Percentiles rank a stretch among this genome's conserved stretches.
phyloP scores from a whole-genome alignment of 2,113 vertebrate species.

The Erpornis zantholeuca region DNA sequence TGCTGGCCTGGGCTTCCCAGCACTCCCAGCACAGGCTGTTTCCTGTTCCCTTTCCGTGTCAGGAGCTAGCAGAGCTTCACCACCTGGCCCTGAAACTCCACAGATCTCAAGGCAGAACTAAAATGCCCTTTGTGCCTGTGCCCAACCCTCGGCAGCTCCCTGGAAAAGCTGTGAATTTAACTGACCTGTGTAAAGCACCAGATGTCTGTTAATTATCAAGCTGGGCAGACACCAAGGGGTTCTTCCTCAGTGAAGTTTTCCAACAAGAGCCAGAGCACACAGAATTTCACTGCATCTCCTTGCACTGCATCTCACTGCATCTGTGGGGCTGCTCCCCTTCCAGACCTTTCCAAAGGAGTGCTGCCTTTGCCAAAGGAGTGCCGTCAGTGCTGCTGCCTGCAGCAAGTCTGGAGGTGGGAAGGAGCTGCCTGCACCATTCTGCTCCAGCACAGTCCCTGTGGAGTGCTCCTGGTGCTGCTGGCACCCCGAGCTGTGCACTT shows the following conservation, averaged over 20 bases:
- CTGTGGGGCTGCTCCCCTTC: not conserved
- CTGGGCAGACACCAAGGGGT: accelerated
- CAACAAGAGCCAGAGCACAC: not conserved
- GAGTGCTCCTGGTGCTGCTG: not conserved
- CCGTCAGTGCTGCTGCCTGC: not conserved
- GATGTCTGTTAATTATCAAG: not conserved
- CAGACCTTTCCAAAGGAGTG: not conserved
- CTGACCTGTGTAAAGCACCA: not conserved
- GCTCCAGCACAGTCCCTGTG: not conserved
- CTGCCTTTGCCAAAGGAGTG: not conserved
- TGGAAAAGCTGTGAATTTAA: not conserved
- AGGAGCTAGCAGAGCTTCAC: not conserved
- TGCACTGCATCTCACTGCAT: not conserved
- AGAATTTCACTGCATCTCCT: not conserved
- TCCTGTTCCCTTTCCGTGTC: not conserved
- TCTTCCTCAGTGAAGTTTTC: not conserved
- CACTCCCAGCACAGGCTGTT: not conserved
- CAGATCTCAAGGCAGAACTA: not conserved
- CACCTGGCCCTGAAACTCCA: not conserved
- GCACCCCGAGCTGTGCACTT: not conserved
- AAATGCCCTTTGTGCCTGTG: not conserved
- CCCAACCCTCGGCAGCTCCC: not conserved
- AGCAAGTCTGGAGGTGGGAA: not conserved
- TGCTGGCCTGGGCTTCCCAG: not conserved
- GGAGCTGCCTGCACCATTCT: not conserved